Evolutionary conservation across 2,797 vertebrate genomes (phyloP).

Genomic region (Thaleichthys pacificus): DNA sequence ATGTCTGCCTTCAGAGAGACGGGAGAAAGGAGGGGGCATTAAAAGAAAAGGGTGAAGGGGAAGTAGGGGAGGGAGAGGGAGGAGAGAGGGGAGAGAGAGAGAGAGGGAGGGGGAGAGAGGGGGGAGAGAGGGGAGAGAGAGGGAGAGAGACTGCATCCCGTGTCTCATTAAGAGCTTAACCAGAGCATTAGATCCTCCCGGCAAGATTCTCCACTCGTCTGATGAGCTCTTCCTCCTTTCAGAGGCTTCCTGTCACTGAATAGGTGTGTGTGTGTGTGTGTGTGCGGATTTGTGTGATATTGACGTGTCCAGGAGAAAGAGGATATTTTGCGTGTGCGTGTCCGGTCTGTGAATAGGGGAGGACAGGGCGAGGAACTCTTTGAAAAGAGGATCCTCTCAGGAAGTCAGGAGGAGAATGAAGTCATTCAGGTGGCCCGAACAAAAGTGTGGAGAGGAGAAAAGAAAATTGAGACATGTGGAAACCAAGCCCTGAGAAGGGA

Average conservation of each 20-base stretch:
- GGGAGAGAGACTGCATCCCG: background rate
- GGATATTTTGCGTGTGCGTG: background rate
- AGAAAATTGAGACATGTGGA: too few species aligned
- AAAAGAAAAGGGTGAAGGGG: background rate
- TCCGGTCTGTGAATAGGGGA: background rate
- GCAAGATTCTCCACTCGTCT: background rate
- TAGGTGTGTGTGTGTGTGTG: slow-evolving; percentile 4
- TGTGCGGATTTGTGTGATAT: background rate
- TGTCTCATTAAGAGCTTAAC: slow-evolving; percentile 15
- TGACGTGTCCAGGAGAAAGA: too few species aligned
- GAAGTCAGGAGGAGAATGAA: background rate
- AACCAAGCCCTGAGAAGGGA: too few species aligned
- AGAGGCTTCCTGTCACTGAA: slow-evolving; percentile 4
- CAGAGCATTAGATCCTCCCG: background rate
- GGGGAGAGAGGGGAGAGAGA: background rate
- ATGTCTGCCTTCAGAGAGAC: background rate
- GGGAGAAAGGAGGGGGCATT: background rate
- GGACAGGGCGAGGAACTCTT: background rate
- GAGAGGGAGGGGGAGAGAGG: background rate
- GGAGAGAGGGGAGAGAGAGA: background rate
- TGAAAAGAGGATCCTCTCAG: background rate
- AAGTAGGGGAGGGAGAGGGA: background rate
- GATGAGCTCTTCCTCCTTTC: background rate
- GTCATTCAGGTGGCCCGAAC: background rate
- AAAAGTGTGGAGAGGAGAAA: too few species aligned